phyloP scores from a whole-genome alignment of 2,888 invertebrate genomes.

The Hylaea fasciaria region DNA sequence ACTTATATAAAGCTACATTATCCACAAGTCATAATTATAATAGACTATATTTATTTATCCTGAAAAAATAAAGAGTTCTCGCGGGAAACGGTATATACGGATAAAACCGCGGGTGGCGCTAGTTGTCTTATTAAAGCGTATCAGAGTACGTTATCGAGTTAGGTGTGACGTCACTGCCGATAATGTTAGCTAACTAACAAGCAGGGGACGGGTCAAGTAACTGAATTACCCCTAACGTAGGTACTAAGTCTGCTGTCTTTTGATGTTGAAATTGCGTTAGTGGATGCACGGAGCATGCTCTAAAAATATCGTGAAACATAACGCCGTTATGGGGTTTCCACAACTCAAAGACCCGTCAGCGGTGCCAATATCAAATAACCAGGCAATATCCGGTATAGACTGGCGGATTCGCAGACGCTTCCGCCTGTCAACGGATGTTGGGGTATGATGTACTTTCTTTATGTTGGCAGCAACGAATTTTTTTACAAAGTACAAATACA shows the following conservation, averaged over 20 bases:
- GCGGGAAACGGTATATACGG: too few species aligned
- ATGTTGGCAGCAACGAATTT: background rate
- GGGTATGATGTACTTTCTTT: constrained; percentile 3
- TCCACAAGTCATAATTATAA: too few species aligned
- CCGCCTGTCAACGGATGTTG: constrained; percentile 7
- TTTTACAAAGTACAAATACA: too few species aligned
- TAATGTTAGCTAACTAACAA: too few species aligned
- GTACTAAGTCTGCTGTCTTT: constrained; percentile 2
- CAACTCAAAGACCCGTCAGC: background rate
- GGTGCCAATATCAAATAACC: constrained; percentile 13
- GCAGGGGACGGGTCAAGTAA: constrained; percentile 7
- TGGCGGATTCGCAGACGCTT: constrained; percentile 27
- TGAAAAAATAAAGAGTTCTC: too few species aligned
- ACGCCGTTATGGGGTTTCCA: too few species aligned
- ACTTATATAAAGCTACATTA: too few species aligned
- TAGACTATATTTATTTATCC: too few species aligned
- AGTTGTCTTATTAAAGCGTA: too few species aligned
- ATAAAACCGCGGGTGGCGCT: too few species aligned
- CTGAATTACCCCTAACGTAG: constrained; percentile 11
- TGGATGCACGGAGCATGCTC: background rate
- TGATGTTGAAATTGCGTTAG: constrained; percentile 6
- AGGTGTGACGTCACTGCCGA: too few species aligned
- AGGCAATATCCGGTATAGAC: constrained; percentile 28
- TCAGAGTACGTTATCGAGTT: too few species aligned
- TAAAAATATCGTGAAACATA: background rate